A percentile compares a stretch with the other conserved stretches of the same genome.
Evolutionary conservation across 2,888 invertebrate species (phyloP).

Genomic region (Chrysolina oricalcia): DNA sequence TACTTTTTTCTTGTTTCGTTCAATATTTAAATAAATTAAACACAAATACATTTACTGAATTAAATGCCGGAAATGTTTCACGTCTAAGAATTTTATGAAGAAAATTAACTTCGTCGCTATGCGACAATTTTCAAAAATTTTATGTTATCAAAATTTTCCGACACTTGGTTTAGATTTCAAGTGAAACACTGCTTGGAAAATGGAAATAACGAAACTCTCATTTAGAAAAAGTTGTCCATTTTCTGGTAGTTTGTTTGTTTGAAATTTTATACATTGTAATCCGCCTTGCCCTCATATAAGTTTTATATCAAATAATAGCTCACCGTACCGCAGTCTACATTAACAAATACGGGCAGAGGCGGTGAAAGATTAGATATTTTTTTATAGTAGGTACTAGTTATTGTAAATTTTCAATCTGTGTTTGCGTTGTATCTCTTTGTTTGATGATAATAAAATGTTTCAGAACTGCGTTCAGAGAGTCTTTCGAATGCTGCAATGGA

Average conservation of each 20-base stretch:
- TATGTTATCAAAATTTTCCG: no score
- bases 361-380: conserved; percentile 46
- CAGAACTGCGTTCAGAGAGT: not conserved
- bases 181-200: no score
- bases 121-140: no score
- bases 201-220: no score
- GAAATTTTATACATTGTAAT: conserved; percentile 25
- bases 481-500: not conserved
- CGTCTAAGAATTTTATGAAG: no score
- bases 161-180: no score
- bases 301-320: conserved; percentile 42
- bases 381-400: conserved; percentile 43
- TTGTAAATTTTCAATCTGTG: conserved; percentile 43
- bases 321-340: conserved; percentile 44
- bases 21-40: no score
- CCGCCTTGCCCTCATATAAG: conserved; percentile 31
- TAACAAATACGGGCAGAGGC: conserved; percentile 42
- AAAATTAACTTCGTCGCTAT: no score
- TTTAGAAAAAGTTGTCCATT: no score
- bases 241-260: not conserved
- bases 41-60: no score
- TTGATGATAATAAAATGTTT: conserved; percentile 13
- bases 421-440: conserved; percentile 37
- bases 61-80: no score
- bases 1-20: no score